phyloP scores from a whole-genome alignment of 2,113 vertebrate species.

The Glareola pratincola region DNA sequence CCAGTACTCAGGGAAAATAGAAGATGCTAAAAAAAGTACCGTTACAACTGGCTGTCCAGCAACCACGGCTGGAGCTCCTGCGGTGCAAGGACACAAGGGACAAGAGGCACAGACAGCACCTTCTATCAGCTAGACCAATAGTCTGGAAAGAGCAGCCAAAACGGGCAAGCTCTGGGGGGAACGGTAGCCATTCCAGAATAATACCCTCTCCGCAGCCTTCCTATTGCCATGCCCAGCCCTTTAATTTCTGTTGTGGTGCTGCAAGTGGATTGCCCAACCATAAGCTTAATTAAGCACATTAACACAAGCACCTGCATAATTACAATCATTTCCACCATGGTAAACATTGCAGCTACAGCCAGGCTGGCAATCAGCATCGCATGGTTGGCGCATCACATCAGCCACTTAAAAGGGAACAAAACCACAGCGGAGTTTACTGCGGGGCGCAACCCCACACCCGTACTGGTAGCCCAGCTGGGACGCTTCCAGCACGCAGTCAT shows the following conservation, averaged over 20 bases:
- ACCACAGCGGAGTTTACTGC: background rate
- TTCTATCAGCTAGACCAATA: fast-evolving
- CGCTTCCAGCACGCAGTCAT: background rate
- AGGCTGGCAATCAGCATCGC: background rate
- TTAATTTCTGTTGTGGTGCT: background rate
- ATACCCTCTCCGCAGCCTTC: background rate
- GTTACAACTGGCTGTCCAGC: background rate
- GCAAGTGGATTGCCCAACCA: background rate
- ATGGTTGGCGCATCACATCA: background rate
- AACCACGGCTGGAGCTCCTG: background rate
- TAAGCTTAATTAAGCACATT: background rate
- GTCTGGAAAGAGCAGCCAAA: background rate
- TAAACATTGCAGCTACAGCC: background rate
- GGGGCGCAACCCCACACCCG: background rate
- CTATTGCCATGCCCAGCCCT: background rate
- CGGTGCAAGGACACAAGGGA: background rate
- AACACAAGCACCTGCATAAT: background rate
- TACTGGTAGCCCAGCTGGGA: background rate
- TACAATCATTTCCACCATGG: background rate
- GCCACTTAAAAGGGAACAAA: background rate
- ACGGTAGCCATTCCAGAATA: fast-evolving
- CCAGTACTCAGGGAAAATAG: fast-evolving
- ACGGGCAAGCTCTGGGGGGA: fast-evolving
- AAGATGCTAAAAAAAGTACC: background rate
- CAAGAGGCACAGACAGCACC: background rate